Base-by-base conservation (phyloP, 1,140 invertebrate species). In the Zaprionus ghesquierei region DNA sequence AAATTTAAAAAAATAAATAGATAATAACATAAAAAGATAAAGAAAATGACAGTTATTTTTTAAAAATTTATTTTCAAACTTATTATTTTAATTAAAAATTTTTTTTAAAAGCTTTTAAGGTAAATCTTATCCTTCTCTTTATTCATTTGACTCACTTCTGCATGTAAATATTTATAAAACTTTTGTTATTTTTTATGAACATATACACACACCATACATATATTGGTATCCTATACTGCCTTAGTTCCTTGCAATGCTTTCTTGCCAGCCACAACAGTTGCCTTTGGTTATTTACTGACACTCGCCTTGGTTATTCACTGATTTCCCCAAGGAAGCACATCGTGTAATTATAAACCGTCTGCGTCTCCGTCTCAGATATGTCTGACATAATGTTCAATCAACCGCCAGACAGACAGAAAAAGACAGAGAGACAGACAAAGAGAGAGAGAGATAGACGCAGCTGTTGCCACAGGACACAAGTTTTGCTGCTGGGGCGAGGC, bases 401-500 rank as follows among this genome's bases (percentile, higher is more conserved):
- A 38, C 51, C 18, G 33, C 5, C 5, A 41, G 35, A 18, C 51
- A 23, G 10, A 25, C 2, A 25, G 25, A 25, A 2, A 13, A 12
- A 31, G 10, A 31, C n/a, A n/a, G 31, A 6, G n/a, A n/a, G 35
- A 9, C 51, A 23, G 31, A 12, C 9, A 12, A 10, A 33, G 9
- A n/a, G 33, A 33, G 13, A 35, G 33, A 35, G 10, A 8, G 6
- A 15, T 2, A 41, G 35, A 20, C 59, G 78, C 78, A 81, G 74
- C 64, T 85, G 81, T 33, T 68, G 54, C 69, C 62, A 55, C 56
- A 60, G 49, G n/a, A 55, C 44, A 53, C 59, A 55, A 60, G 59
- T 25, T 53, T 72, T 65, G 25, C 18, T 13, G 31, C 27, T 35
- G 27, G 3, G 23, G 22, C 20, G 25, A 46, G n/a, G 13, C 27